Conservation (phyloP, 2,888 invertebrate species). For the Busseola fusca region DNA sequence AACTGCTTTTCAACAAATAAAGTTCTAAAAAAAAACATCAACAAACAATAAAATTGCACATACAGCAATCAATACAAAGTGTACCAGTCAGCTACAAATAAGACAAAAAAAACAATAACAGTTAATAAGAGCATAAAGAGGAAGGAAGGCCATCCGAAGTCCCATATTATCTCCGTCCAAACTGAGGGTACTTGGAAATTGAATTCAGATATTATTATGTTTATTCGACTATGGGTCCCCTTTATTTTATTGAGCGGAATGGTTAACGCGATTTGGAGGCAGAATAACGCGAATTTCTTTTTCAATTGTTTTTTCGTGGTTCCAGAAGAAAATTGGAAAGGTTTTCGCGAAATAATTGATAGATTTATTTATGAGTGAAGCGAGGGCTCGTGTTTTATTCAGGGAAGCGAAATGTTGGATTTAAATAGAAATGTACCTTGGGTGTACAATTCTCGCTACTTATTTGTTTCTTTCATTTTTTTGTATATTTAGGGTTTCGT, state of each 20-base stretch:
- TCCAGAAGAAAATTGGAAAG: conserved; percentile 40
- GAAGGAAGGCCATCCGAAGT: conserved; percentile 53
- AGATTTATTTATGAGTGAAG: conserved; percentile 50
- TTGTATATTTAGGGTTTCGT: not conserved
- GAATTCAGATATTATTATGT: conserved; percentile 75
- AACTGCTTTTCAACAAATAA: too few species aligned
- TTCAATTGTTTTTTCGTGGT: conserved; percentile 50
- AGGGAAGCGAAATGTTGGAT: conserved; percentile 17
- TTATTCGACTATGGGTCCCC: conserved; percentile 67
- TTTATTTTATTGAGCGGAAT: conserved; percentile 68
- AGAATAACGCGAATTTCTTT: conserved; percentile 47
- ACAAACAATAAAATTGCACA: not conserved
- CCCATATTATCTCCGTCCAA: conserved; percentile 64
- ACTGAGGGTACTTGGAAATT: conserved; percentile 67
- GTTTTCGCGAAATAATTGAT: conserved; percentile 45
- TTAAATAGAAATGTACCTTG: not conserved
- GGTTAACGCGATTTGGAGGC: conserved; percentile 60
- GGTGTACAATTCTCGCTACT: not conserved
- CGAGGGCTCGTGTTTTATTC: conserved; percentile 31
- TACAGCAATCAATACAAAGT: not conserved
- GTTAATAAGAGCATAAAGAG: conserved; percentile 50
- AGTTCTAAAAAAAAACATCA: not conserved
- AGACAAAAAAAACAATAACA: conserved; percentile 36
- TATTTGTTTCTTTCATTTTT: not conserved
- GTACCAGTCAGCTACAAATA: not conserved